Evolutionary conservation across 1,140 invertebrate species (phyloP).

Genomic region (Drosophila rhopaloa): DNA sequence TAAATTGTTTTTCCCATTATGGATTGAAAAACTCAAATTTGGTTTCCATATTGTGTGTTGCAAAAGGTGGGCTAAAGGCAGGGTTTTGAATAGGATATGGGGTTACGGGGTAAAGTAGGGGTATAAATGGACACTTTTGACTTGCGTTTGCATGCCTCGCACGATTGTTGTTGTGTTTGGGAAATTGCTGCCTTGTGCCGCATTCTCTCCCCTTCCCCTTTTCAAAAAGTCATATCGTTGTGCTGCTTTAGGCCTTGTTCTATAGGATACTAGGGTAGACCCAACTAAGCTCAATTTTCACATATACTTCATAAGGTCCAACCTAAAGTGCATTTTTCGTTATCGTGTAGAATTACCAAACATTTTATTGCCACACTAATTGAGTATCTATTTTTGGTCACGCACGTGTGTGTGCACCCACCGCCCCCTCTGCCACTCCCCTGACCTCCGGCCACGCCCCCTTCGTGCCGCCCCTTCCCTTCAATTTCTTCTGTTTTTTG

Average conservation of each 20-base stretch:
- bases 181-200: background rate
- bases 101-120: background rate
- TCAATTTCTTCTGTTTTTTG: conserved; percentile 1
- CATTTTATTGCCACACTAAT: conserved; percentile 76
- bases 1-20: conserved; percentile 10
- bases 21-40: conserved; percentile 19
- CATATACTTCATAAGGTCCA: background rate
- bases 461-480: background rate
- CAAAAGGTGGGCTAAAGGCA: background rate
- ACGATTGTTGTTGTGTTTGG: conserved; percentile 27
- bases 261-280: background rate
- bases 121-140: conserved; percentile 18
- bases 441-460: conserved; percentile 5
- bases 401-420: conserved; percentile 54
- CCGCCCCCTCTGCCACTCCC: conserved; percentile 3
- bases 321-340: conserved; percentile 27
- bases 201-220: conserved; percentile 1
- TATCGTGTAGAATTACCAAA: conserved; percentile 65
- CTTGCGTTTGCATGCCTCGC: conserved; percentile 45
- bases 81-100: background rate
- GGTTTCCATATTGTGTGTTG: conserved; percentile 9
- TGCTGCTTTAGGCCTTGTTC: background rate
- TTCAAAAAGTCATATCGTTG: background rate
- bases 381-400: conserved; percentile 77
- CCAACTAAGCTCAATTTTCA: background rate